Base-by-base conservation (phyloP, 2,797 vertebrate genomes). In the Vipera latastei region DNA sequence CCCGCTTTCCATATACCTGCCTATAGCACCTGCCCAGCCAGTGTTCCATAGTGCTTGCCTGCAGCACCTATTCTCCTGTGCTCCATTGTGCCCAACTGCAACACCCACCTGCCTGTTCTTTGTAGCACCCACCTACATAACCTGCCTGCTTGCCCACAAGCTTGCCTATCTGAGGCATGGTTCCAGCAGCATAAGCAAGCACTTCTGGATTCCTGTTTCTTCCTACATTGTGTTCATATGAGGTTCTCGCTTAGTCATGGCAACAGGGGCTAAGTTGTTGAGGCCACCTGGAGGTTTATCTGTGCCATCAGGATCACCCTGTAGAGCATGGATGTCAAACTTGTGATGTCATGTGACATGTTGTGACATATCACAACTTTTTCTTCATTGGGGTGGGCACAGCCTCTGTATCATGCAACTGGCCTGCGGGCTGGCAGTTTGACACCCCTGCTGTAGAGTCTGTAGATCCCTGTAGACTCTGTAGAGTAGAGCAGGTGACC, bases 311-410 rank as follows among this genome's bases (percentile, higher is more conserved):
- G 51, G 51, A 51, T 51, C 51, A 51, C 51, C 51, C 0, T 51
- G 6, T 9, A 53, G 51, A 53, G 9, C 51, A 65, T 0, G 12
- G 4, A 0, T 65, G 12, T 65, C 63, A n/a, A 65, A 65, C 22
- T 60, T 7, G 2, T 22, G 8, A 25, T 0, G 6, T 22, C 7
- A 60, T 0, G 7, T 60, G 2, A 2, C 3, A 8, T 60, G 6
- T 25, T 2, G 2, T 60, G 59, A 25, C 20, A 8, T 60, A 25
- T 60, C 6, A 2, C 6, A 2, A 60, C 18, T 60, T 25, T 25
- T 59, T 60, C 25, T 60, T 22, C 59, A 22, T 60, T 60, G 59
- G 59, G 22, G 2, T 8, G 22, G 8, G 59, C 7, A 6, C 7
- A 7, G 59, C 20, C 59, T 59, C 18, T 20, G 2, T 4, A 1